Evolutionary conservation across 2,797 vertebrate genomes (phyloP), one percentile per base, ranked within the genome.

Genomic region (Coluber constrictor): DNA sequence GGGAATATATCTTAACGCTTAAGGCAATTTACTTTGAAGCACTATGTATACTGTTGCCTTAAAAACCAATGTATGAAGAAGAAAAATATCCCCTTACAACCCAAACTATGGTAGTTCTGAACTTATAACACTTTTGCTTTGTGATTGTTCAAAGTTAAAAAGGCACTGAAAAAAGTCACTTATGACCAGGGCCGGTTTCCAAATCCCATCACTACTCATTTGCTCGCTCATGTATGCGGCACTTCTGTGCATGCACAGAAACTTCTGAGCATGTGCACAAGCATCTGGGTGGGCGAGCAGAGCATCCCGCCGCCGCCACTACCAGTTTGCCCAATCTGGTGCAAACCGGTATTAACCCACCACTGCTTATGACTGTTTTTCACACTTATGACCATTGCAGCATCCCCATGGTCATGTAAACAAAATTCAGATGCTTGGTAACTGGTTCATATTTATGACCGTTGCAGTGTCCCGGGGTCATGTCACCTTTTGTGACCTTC

Each of bases 1-100:
- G 37, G 57, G 90, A 91, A 57, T 3, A 5, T 3, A 0, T 0
- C 15, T 79, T 2, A 0, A 56, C 87, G n/a, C 57, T 5, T 61
- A 90, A 5, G 2, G 0, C 0, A 83, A 92, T 60, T 23, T n/a
- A 0, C 86, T 63, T 51, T 11, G 1, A 10, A 88, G 90, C 70
- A 83, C 91, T 0, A 0, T 92, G 23, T 23, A 87, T 87, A 92
- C 87, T 55, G 6, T 9, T 86, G 86, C 43, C 0, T 20, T 23
- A 15, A 91, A 91, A 25, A 54, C 18, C 8, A 0, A 0, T 1
- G 15, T 0, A 0, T 79, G n/a, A 25, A 10, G 4, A 0, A 9
- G 8, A 16, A 15, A 6, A 43, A 70, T 4, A 32, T 74, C n/a
- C 13, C n/a, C 20, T 9, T 29, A 16, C 7, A 92, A 79, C 0